These are phyloP conservation scores for Pangasianodon hypophthalmus DNA, from an alignment of 2,113 vertebrate genomes.

Conservation along the genomic window DNA sequence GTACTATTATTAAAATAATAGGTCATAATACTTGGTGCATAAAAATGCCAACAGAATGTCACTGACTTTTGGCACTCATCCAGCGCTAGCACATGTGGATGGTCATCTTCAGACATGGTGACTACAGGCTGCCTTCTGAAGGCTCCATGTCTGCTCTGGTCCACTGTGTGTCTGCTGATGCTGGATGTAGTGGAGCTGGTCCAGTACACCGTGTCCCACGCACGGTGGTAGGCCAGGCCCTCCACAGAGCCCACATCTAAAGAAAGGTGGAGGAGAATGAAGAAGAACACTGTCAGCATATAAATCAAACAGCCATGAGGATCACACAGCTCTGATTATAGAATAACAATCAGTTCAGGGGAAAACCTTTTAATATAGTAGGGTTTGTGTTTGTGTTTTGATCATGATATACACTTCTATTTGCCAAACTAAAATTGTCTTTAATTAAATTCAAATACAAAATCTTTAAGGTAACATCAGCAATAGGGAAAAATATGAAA, in stretches of 20 bases:
- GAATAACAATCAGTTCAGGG: neutral
- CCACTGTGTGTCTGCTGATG: conserved; percentile 89
- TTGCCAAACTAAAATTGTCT: neutral
- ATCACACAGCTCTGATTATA: neutral
- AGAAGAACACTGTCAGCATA: neutral
- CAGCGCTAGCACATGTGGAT: conserved; percentile 88
- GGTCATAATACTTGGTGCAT: neutral
- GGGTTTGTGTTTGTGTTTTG: neutral
- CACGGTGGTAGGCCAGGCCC: conserved; percentile 90
- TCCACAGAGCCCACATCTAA: conserved; percentile 96
- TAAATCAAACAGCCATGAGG: neutral
- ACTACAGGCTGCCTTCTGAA: conserved; percentile 87
- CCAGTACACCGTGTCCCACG: conserved; percentile 97
- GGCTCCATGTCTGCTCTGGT: conserved; percentile 80
- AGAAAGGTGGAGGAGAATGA: conserved; percentile 11
- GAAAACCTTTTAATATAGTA: neutral
- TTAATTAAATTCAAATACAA: neutral
- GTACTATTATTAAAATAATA: neutral
- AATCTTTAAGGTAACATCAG: neutral
- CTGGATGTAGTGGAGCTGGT: conserved; percentile 94
- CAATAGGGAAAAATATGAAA: neutral
- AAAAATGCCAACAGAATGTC: neutral
- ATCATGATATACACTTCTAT: neutral
- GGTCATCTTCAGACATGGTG: conserved; percentile 92
- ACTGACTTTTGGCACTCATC: conserved; percentile 90